A percentile compares a stretch with the other conserved stretches of the same genome.
Conservation (phyloP, 2,797 vertebrate genomes). For the Tragopan temminckii region DNA sequence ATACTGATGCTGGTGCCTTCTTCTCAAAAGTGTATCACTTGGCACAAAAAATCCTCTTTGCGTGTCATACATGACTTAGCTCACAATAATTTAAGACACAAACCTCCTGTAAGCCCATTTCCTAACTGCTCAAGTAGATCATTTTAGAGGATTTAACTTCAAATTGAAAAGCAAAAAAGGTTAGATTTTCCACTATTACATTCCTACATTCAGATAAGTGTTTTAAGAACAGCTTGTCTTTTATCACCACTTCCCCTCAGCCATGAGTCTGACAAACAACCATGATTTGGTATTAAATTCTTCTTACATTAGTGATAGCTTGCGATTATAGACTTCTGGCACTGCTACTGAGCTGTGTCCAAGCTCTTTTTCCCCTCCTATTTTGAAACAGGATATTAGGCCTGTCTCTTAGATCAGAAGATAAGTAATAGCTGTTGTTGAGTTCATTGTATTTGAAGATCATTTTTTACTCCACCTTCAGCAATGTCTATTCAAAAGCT, state of each 20-base stretch:
- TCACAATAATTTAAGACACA: neutral
- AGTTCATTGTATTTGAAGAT: slow-evolving; percentile 63
- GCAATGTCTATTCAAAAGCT: slow-evolving; percentile 44
- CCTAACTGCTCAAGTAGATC: neutral
- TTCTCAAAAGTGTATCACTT: neutral
- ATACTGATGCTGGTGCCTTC: neutral
- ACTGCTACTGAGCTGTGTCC: neutral
- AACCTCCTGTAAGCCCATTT: neutral
- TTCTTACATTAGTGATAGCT: neutral
- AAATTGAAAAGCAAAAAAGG: neutral
- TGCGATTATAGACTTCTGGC: neutral
- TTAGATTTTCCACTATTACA: rapidly evolving
- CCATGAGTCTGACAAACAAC: neutral
- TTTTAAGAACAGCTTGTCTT: neutral
- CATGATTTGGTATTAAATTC: neutral
- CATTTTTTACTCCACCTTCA: slow-evolving; percentile 51
- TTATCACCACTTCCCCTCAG: neutral
- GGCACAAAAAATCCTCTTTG: neutral
- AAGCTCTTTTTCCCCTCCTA: neutral
- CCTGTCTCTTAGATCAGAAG: slow-evolving; percentile 18
- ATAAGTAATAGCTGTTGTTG: slow-evolving; percentile 55
- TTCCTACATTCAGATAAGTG: neutral
- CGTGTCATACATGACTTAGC: neutral
- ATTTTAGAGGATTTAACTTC: neutral
- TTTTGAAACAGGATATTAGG: slow-evolving; percentile 52